Evolutionary conservation across 2,888 invertebrate species (phyloP), one percentile per base, ranked within the genome.

Genomic region (Lottia gigantea): DNA sequence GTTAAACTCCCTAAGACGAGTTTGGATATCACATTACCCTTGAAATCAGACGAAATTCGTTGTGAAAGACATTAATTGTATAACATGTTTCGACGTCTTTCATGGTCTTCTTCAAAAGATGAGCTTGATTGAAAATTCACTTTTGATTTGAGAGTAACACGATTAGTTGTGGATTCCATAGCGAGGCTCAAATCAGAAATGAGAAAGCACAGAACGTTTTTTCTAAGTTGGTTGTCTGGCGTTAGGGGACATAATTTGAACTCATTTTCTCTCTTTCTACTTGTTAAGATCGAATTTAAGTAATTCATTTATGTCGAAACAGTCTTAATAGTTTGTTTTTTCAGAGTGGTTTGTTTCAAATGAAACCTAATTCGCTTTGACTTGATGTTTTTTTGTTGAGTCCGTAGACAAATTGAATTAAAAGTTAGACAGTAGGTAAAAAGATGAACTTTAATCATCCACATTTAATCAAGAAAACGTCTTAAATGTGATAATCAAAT

Each of bases 1-100:
- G 55, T 55, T 23, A 55, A 55, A 55, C 55, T 55, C 55, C 55
- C 55, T 23, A 23, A 55, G 55, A 55, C 55, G 19, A 23, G 19
- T 23, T 55, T 3, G 55, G 23, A 23, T 55, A 55, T 55, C 55
- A 19, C 19, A 55, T 55, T 55, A 55, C 55, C 23, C 14, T 19
- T 23, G 55, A 55, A 55, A 55, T 55, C 55, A 55, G 55, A 55
- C 55, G 55, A 55, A 55, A 55, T 55, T 55, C 55, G 55, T 55
- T 55, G 23, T 55, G 55, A 55, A 55, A 55, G 55, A 55, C 55
- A 55, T 55, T 55, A 55, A 55, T 55, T 55, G 55, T 23, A 55
- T 55, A 55, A 55, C 55, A 55, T 23, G 55, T 55, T 55, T 55
- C 55, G 55, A 55, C 55, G 55, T 55, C 55, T 14, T 55, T 55